Evolutionary conservation across 2,113 vertebrate species (phyloP).

Genomic region (Quiscalus mexicanus): DNA sequence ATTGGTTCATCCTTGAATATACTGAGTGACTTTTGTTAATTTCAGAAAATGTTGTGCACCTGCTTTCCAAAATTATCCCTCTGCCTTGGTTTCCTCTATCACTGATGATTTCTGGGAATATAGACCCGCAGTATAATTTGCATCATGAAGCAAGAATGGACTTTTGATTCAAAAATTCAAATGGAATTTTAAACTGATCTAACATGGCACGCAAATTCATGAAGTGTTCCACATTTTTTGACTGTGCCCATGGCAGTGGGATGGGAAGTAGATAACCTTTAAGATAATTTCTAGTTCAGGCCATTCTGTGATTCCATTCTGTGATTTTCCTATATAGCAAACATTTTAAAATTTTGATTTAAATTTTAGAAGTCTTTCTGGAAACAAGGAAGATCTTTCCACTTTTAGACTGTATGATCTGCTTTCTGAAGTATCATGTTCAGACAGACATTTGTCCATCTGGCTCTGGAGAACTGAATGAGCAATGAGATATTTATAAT

Average conservation of each 20-base stretch:
- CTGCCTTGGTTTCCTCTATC: not conserved
- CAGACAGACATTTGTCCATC: not conserved
- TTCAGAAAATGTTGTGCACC: not conserved
- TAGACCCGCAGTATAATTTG: not conserved
- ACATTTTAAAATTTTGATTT: not conserved
- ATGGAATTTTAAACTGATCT: not conserved
- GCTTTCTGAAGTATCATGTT: not conserved
- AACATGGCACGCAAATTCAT: rapidly evolving
- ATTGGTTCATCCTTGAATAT: not conserved
- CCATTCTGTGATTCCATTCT: not conserved
- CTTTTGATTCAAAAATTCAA: not conserved
- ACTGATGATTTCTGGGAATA: not conserved
- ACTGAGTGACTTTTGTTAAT: not conserved
- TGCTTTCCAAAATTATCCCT: not conserved
- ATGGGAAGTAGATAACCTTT: not conserved
- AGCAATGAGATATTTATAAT: not conserved
- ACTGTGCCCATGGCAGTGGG: rapidly evolving
- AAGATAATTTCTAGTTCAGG: not conserved
- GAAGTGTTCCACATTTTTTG: rapidly evolving
- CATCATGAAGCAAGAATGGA: not conserved
- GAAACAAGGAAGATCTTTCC: not conserved
- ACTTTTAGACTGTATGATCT: not conserved
- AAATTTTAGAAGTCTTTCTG: not conserved
- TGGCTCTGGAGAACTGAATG: not conserved
- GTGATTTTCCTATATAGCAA: not conserved